Evolutionary conservation across 2,113 vertebrate species (phyloP), one percentile per base, ranked within the genome.

Genomic region (Falco punctatus): DNA sequence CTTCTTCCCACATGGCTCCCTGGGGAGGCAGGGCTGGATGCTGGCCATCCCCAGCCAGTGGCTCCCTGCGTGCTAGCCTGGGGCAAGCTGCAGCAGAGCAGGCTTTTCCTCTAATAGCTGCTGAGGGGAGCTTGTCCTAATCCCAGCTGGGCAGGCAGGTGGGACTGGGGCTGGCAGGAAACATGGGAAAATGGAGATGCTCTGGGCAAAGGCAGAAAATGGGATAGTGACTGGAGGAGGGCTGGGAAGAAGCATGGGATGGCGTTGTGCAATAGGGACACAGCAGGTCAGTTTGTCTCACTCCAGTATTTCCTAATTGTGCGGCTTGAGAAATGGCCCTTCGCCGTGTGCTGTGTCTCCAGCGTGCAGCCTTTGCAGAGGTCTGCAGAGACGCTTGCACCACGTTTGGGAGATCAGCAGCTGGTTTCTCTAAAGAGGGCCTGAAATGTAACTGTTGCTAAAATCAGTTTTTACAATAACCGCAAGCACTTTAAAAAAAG

Each of bases 401-500:
- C 73, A 13, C 0, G 0, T 92, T 73, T 89, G 51, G 24, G 66
- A 92, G 78, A 82, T 86, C 66, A 85, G 91, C 84, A 82, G 84
- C 79, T 91, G 87, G 87, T 85, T 91, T 89, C 59, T 88, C 66
- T 77, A 42, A 94, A 90, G 89, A 92, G 42, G 82, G 73, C 86
- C 78, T 72, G 33, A 92, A 91, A 91, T 75, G 59, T 79, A 82
- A 57, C 90, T 77, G 74, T 93, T 95, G 77, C 94, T 96, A 94
- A 95, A 93, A 94, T 72, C 20, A 9, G 58, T 81, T 95, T 96
- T 95, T 95, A 89, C 42, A 77, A 71, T 79, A 92, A 97, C 87
- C 16, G 0, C 93, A 96, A 77, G 84, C 64, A 77, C 78, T 93
- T 75, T 14, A 48, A 48, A 28, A 88, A 88, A 79, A 62, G 20